These are phyloP conservation scores for Oryzias javanicus DNA, from an alignment of 2,113 vertebrate species.

Conservation along the genomic window DNA sequence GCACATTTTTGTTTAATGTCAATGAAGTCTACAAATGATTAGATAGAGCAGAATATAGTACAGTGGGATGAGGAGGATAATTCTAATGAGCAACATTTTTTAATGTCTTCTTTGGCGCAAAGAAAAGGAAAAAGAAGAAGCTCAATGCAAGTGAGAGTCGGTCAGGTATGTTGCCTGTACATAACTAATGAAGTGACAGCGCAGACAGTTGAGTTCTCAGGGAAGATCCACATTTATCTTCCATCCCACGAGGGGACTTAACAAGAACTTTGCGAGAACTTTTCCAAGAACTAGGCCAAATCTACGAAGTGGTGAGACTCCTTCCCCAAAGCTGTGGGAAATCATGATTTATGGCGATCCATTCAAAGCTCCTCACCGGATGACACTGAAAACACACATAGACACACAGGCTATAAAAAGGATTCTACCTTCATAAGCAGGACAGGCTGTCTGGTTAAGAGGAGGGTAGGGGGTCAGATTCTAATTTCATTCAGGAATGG, in stretches of 20 bases:
- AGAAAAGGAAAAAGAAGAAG: too few relatives aligned
- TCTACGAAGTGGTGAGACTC: slow-evolving; percentile 52
- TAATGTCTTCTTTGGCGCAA: too few relatives aligned
- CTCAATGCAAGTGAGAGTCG: too few relatives aligned
- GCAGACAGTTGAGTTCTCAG: slow-evolving; percentile 25
- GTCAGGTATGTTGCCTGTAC: background rate
- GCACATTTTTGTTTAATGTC: too few relatives aligned
- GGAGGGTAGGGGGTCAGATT: slow-evolving; percentile 4
- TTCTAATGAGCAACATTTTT: too few relatives aligned
- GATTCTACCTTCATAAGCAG: slow-evolving; percentile 22
- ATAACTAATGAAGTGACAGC: slow-evolving; percentile 39
- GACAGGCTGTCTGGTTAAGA: slow-evolving; percentile 22
- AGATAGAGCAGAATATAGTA: too few relatives aligned
- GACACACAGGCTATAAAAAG: slow-evolving; percentile 39
- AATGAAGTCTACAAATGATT: too few relatives aligned
- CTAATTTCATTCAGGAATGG: slow-evolving; percentile 10
- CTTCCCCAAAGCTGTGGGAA: slow-evolving; percentile 47
- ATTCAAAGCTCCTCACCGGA: slow-evolving; percentile 26
- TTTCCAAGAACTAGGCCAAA: slow-evolving; percentile 60
- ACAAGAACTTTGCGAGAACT: slow-evolving; percentile 49
- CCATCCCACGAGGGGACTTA: slow-evolving; percentile 27
- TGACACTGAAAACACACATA: slow-evolving; percentile 56
- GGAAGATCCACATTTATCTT: slow-evolving; percentile 56
- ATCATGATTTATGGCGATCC: slow-evolving; percentile 61
- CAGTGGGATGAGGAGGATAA: too few relatives aligned